These are phyloP conservation scores for Melanotaenia boesemani DNA, from an alignment of 2,797 vertebrate species.

Conservation along the genomic window DNA sequence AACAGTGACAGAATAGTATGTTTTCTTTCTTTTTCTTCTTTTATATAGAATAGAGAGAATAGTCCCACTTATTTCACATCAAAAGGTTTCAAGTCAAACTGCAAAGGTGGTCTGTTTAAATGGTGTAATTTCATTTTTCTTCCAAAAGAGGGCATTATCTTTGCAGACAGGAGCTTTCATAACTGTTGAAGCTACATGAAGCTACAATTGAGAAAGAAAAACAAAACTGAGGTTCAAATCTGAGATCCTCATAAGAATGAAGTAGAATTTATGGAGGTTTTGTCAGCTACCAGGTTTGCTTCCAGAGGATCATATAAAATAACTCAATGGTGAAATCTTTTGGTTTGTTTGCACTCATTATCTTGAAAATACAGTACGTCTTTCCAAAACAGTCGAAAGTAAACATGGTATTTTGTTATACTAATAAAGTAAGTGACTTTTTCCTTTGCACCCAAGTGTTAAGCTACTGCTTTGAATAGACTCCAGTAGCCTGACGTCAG, in stretches of 20 bases:
- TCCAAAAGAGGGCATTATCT: slow-evolving; percentile 58
- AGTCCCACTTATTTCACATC: not conserved
- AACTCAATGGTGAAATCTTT: not conserved
- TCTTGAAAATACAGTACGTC: not conserved
- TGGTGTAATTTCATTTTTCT: slow-evolving; percentile 24
- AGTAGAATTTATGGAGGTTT: not conserved
- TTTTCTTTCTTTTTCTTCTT: not conserved
- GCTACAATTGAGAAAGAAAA: slow-evolving; percentile 5
- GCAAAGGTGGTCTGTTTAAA: not conserved
- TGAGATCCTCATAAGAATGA: not conserved
- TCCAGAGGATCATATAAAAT: not conserved
- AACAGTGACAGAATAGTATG: not conserved
- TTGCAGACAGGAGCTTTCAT: not conserved
- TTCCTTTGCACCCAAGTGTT: slow-evolving; percentile 14
- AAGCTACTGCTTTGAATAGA: slow-evolving; percentile 34
- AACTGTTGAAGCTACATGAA: not conserved
- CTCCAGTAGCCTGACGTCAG: slow-evolving; percentile 25
- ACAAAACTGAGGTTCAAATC: not conserved
- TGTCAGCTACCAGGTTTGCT: not conserved
- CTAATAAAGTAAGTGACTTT: slow-evolving; percentile 22
- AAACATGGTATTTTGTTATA: not conserved
- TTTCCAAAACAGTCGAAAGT: not conserved
- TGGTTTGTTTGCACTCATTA: not conserved
- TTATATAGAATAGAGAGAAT: too few species aligned
- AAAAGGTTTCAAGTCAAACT: not conserved